These are phyloP conservation scores for Ctenopoma multispine DNA, from an alignment of 2,797 vertebrate genomes.

Conservation along the genomic window DNA sequence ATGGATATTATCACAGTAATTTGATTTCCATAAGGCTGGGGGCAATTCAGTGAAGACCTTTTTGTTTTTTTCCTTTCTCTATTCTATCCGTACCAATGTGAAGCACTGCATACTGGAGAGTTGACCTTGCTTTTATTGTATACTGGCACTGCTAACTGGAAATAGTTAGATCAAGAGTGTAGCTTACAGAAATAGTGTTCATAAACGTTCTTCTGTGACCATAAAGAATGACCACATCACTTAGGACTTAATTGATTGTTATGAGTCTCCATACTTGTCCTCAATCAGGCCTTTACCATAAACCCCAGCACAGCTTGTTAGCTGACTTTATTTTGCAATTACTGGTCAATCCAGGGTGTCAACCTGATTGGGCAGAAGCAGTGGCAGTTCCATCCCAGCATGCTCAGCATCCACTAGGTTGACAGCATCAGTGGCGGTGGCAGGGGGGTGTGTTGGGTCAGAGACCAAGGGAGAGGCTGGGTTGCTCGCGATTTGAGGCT, in stretches of 20 bases:
- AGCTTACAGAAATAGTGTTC: not conserved
- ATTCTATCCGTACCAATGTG: slow-evolving; percentile 1
- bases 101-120: slow-evolving; percentile 14
- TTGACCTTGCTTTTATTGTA: slow-evolving; percentile 1
- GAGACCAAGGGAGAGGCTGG: slow-evolving; percentile 82
- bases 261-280: not conserved
- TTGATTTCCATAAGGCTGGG: slow-evolving; percentile 38
- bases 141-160: slow-evolving; percentile 14
- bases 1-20: slow-evolving; percentile 72
- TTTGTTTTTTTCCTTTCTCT: slow-evolving; percentile 17
- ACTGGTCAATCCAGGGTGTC: slow-evolving; percentile 82
- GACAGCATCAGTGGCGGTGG: slow-evolving; percentile 71
- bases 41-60: slow-evolving; percentile 29
- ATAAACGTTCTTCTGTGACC: not conserved
- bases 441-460: slow-evolving; percentile 74
- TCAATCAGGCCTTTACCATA: not conserved
- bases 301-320: not conserved
- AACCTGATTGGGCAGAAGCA: slow-evolving; percentile 80
- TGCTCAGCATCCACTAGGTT: slow-evolving; percentile 85
- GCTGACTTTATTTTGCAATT: not conserved
- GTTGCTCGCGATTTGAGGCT: slow-evolving; percentile 84
- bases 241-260: not conserved
- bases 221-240: too few species aligned
- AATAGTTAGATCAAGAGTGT: not conserved
- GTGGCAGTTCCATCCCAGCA: slow-evolving; percentile 69